phyloP scores from a whole-genome alignment of 2,888 invertebrate genomes.

The Drosophila yooni region DNA sequence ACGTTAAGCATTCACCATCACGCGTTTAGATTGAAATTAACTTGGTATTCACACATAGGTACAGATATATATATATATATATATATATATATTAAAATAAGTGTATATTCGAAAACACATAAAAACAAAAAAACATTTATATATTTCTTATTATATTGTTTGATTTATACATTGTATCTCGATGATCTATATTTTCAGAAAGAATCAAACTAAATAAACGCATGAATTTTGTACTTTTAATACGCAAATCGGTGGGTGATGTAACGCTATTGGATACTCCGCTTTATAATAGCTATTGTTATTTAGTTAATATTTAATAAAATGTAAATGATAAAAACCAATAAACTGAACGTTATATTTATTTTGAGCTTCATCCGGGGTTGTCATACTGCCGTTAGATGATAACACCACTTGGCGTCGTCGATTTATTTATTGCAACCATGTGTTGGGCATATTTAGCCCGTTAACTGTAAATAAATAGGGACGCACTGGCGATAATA shows the following conservation, averaged over 20 bases:
- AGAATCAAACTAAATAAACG: constrained; percentile 69
- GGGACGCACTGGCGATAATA: constrained; percentile 27
- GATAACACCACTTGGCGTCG: neutral
- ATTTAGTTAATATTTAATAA: constrained; percentile 74
- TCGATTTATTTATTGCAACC: constrained; percentile 16
- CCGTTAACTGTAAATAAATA: neutral
- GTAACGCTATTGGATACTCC: constrained; percentile 69
- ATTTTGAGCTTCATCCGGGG: constrained; percentile 18
- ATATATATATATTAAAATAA: constrained; percentile 1
- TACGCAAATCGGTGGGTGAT: constrained; percentile 73
- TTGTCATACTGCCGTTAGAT: constrained; percentile 5
- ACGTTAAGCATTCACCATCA: neutral
- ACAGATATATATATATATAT: neutral
- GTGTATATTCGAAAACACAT: constrained; percentile 8
- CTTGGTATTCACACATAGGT: constrained; percentile 8
- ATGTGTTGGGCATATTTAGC: constrained; percentile 26
- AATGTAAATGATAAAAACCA: constrained; percentile 48
- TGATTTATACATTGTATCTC: constrained; percentile 27
- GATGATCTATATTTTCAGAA: constrained; percentile 70
- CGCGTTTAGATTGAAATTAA: constrained; percentile 19
- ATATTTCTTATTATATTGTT: constrained; percentile 21
- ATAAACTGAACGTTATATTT: constrained; percentile 10
- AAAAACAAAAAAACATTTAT: neutral
- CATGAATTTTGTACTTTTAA: constrained; percentile 61
- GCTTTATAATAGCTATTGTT: constrained; percentile 64